Evolutionary conservation across 2,113 vertebrate genomes (phyloP).

Genomic region (Danionella cerebrum): DNA sequence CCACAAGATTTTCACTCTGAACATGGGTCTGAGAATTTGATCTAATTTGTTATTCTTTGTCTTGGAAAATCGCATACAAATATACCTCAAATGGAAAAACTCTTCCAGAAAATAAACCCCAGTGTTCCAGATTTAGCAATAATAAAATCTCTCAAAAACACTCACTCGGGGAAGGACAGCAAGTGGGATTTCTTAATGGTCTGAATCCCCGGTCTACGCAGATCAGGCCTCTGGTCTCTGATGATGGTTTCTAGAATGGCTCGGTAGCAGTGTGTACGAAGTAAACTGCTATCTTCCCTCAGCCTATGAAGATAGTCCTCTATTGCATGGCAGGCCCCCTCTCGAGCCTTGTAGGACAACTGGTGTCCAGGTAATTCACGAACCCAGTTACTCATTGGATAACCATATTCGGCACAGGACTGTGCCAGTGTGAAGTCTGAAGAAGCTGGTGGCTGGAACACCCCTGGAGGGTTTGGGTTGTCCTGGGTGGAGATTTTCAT

Average conservation of each 20-base stretch:
- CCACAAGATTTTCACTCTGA: too few species aligned
- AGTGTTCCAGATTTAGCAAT: too few species aligned
- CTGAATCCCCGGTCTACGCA: slow-evolving; percentile 73
- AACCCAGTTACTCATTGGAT: slow-evolving; percentile 80
- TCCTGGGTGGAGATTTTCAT: slow-evolving; percentile 80
- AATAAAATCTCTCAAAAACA: not conserved
- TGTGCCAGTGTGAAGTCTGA: not conserved
- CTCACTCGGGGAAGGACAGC: slow-evolving; percentile 80
- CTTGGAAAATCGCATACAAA: too few species aligned
- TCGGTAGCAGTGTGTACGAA: slow-evolving; percentile 78
- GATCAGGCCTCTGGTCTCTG: slow-evolving; percentile 52
- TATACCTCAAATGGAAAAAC: too few species aligned
- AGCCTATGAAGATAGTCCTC: slow-evolving; percentile 74
- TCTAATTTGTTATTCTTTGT: too few species aligned
- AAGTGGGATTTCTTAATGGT: slow-evolving; percentile 71
- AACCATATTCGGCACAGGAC: slow-evolving; percentile 50
- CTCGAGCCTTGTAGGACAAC: slow-evolving; percentile 82
- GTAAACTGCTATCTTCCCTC: slow-evolving; percentile 37
- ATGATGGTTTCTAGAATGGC: slow-evolving; percentile 78
- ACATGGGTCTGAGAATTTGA: too few species aligned
- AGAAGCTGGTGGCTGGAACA: slow-evolving; percentile 14
- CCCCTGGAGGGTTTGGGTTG: slow-evolving; percentile 41
- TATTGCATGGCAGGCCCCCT: slow-evolving; percentile 81
- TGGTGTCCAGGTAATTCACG: slow-evolving; percentile 55
- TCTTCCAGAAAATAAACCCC: not conserved